These are phyloP conservation scores for Corythaeola cristata DNA, from an alignment of 2,113 vertebrate genomes.

Conservation along the genomic window DNA sequence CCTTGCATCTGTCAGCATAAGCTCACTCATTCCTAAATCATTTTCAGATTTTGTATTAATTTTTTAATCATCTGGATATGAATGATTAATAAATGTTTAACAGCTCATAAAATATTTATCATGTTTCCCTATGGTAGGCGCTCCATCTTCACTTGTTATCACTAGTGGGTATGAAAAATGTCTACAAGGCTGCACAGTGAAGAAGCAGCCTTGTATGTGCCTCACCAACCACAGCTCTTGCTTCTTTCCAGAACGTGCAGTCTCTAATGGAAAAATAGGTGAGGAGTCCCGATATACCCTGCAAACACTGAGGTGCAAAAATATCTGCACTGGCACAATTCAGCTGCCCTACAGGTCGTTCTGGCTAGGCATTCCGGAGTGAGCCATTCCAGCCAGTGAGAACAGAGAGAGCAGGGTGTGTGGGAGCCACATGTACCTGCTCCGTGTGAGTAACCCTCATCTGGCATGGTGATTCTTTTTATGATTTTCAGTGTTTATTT, in stretches of 20 bases:
- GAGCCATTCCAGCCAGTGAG: background rate
- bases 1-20: slow-evolving; percentile 11
- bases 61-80: slow-evolving; percentile 62
- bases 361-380: rapidly evolving
- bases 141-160: slow-evolving; percentile 12
- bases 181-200: background rate
- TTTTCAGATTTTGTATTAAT: slow-evolving; percentile 57
- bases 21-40: slow-evolving; percentile 28
- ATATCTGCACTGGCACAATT: background rate
- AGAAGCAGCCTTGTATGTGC: background rate
- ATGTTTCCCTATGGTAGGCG: background rate
- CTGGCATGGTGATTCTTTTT: rapidly evolving
- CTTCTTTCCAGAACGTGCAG: background rate
- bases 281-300: background rate
- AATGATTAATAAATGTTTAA: slow-evolving; percentile 66
- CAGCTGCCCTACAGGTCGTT: background rate
- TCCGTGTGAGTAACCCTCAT: no score
- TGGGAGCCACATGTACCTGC: rapidly evolving
- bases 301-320: background rate
- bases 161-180: background rate
- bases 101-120: slow-evolving; percentile 40
- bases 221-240: background rate
- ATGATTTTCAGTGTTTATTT: background rate
- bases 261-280: background rate
- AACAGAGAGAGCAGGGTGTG: background rate